These are phyloP conservation scores for Leptoteleia sp. DNA, from an alignment of 1,140 invertebrate species.

Conservation along the genomic window DNA sequence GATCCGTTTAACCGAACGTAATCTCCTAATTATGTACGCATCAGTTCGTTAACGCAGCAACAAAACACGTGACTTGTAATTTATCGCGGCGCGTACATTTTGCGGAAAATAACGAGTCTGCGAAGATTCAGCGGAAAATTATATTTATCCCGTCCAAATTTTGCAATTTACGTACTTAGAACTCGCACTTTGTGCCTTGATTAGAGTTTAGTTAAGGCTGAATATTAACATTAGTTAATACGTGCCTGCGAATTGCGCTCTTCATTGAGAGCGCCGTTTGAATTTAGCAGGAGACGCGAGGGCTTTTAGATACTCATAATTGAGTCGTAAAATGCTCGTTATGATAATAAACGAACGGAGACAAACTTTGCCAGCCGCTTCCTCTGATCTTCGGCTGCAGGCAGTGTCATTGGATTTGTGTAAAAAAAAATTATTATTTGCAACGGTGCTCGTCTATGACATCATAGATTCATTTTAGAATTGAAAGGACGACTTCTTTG, in stretches of 20 bases:
- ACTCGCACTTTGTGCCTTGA: slow-evolving; percentile 10
- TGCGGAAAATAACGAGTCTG: too few species aligned
- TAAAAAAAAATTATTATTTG: slow-evolving; percentile 5
- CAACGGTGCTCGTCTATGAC: not conserved
- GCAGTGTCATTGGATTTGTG: not conserved
- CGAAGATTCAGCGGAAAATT: not conserved
- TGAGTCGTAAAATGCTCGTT: slow-evolving; percentile 60
- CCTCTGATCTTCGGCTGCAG: slow-evolving; percentile 25
- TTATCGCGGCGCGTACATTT: too few species aligned
- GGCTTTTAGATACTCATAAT: slow-evolving; percentile 62
- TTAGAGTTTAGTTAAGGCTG: slow-evolving; percentile 27
- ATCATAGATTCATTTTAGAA: too few species aligned
- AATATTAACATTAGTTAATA: slow-evolving; percentile 57
- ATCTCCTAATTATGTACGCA: too few species aligned
- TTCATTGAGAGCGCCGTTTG: slow-evolving; percentile 43
- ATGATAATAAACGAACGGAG: slow-evolving; percentile 58
- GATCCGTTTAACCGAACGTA: too few species aligned
- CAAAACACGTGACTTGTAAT: too few species aligned
- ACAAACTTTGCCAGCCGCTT: slow-evolving; percentile 29
- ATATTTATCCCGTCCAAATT: slow-evolving; percentile 7
- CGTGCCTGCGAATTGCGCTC: slow-evolving; percentile 33
- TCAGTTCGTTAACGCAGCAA: too few species aligned
- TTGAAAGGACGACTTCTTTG: too few species aligned
- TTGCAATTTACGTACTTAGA: slow-evolving; percentile 12
- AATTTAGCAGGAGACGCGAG: slow-evolving; percentile 53